Evolutionary conservation across 2,797 vertebrate species (phyloP), one percentile per base, ranked within the genome.

Genomic region (Neopelma chrysocephalum): DNA sequence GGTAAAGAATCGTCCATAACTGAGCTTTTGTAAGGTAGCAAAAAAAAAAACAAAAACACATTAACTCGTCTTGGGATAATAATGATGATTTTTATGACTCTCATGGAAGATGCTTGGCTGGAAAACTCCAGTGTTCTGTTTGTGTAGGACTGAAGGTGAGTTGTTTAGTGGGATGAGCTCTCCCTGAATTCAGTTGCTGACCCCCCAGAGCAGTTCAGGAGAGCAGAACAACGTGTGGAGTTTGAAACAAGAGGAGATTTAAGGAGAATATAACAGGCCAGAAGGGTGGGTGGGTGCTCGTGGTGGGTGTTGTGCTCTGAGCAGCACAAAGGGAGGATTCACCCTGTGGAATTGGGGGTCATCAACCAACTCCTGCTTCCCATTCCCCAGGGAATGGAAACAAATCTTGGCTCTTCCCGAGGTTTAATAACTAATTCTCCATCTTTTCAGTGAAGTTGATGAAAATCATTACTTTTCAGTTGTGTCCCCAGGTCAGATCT

Each of bases 401-500:
- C 53, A 22, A 7, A 15, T n/a, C 34, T 42, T 31, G 31, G 18
- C 32, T 20, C 69, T 61, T 53, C 32, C 17, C 19, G 23, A 2
- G 50, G 2, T 73, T 43, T 29, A 20, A 27, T 11, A 14, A 64
- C 26, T 26, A 12, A 26, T 53, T 48, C 40, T 32, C 15, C 26
- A 5, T 16, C 16, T 56, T 50, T 53, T 11, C 64, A 36, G 10
- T n/a, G 23, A 25, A 42, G 16, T 14, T 54, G 15, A 14, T 60
- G 12, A 32, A 36, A 54, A 22, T 31, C 2, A 3, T 3, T 4
- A 1, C 4, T 71, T 47, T 51, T 14, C 48, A 8, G 19, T 56
- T 31, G 54, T 21, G 22, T 45, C 40, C 60, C 6, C 3, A 0
- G 15, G 27, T 62, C 48, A 14, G 0, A 9, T 32, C 15, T 10